Base-by-base conservation (phyloP, 2,888 invertebrate genomes). In the Notocelia uddmanniana region DNA sequence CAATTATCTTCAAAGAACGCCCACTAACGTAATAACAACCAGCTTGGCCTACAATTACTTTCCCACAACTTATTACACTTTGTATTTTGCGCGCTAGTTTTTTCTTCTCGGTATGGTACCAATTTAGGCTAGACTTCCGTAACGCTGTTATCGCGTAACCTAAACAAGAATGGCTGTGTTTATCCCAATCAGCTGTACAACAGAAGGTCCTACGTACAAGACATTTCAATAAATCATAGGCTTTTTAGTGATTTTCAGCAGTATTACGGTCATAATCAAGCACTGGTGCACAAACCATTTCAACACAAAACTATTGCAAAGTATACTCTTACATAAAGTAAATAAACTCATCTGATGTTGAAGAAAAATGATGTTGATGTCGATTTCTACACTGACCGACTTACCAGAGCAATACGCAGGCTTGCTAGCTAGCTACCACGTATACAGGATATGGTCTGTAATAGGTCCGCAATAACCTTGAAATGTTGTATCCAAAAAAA, bases 111-210 rank as follows among this genome's bases (percentile, higher is more conserved):
- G 52, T 52, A 63, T 52, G 21, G 63, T 52, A 52, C 63, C 31
- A 63, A 63, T 52, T 63, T 21, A 31, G 50, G 63, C 52, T 63
- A 63, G 52, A 64, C 52, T 64, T 64, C 64, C 52, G 52, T 54
- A 64, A 23, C 64, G 23, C 21, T 55, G 52, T 64, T 64, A 64
- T 64, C 64, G 64, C 52, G 52, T 37, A 54, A 64, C 64, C 64
- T 37, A 64, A 64, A 64, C 64, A 64, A 54, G 21, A 19, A 19
- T 63, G 64, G 55, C n/a, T 50, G n/a, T 54, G 64, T 64, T 54
- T 52, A 64, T 52, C 23, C 15, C 52, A 64, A 19, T 31, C 50
- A 5, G 34, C 11, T 21, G 21, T 34, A 52, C 31, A 15, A n/a
- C n/a, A 10, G 9, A 19, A 54, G 34, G 26, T 9, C 21, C 19